phyloP scores from a whole-genome alignment of 2,888 invertebrate species.

The Thecophora atra region DNA sequence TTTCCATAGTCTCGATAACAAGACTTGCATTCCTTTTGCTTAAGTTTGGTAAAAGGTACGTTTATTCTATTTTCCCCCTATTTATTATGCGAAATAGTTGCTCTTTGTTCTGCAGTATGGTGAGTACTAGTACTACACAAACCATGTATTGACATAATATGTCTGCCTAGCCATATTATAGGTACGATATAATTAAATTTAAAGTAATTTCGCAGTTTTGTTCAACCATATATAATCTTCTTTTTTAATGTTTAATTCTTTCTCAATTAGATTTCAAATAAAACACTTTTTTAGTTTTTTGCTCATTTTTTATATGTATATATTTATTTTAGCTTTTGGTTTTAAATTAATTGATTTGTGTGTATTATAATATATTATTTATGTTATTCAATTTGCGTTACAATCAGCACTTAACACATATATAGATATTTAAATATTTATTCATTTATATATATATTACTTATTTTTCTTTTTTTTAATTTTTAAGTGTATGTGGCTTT shows the following conservation, averaged over 20 bases:
- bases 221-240: too few species aligned
- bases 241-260: background rate
- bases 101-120: too few species aligned
- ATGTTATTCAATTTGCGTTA: slow-evolving; percentile 2
- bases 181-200: too few species aligned
- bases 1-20: too few species aligned
- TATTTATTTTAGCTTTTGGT: slow-evolving; percentile 1
- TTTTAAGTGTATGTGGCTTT: background rate
- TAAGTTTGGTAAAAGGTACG: too few species aligned
- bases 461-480: slow-evolving; percentile 1
- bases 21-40: too few species aligned
- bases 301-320: slow-evolving; percentile 10
- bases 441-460: slow-evolving; percentile 2
- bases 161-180: too few species aligned
- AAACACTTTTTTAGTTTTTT: slow-evolving; percentile 10
- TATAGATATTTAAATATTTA: slow-evolving; percentile 16
- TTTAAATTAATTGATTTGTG: background rate
- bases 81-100: too few species aligned
- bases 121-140: too few species aligned
- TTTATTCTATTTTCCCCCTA: too few species aligned
- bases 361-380: background rate
- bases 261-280: background rate
- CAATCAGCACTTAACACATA: background rate
- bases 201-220: too few species aligned
- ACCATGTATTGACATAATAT: too few species aligned